Conservation (phyloP, 2,797 vertebrate species). For the Gymnoscopelus microlampas region DNA sequence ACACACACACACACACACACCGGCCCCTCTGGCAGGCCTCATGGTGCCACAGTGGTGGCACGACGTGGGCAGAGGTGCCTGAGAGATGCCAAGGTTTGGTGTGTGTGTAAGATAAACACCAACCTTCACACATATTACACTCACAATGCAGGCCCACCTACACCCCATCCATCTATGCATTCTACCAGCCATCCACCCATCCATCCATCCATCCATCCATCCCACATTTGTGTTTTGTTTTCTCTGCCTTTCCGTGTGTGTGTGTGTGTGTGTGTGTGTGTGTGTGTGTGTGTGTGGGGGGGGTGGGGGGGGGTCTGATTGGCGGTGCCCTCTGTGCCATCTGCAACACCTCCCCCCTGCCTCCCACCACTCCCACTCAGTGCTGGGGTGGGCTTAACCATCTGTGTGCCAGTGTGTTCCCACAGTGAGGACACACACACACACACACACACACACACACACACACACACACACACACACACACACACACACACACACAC, state of each 20-base stretch:
- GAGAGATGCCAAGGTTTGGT: constrained; percentile 74
- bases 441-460: constrained; percentile 5
- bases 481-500: background rate
- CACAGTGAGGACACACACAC: constrained; percentile 60
- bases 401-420: constrained; percentile 85
- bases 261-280: constrained; percentile 32
- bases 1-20: background rate
- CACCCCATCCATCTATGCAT: background rate
- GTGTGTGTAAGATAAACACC: constrained; percentile 58
- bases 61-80: constrained; percentile 72
- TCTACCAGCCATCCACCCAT: constrained; percentile 1
- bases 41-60: constrained; percentile 66
- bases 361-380: constrained; percentile 72
- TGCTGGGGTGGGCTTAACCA: constrained; percentile 86
- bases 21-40: constrained; percentile 72
- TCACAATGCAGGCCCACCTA: background rate
- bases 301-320: constrained; percentile 53
- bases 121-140: constrained; percentile 42
- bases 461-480: constrained; percentile 26
- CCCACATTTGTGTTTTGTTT: constrained; percentile 15
- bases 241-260: constrained; percentile 18
- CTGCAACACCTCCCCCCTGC: constrained; percentile 76
- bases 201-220: background rate
- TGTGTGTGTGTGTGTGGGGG: constrained; percentile 47
- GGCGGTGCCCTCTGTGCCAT: constrained; percentile 87